Conservation (phyloP, 1,140 invertebrate genomes). For the Limonius californicus region DNA sequence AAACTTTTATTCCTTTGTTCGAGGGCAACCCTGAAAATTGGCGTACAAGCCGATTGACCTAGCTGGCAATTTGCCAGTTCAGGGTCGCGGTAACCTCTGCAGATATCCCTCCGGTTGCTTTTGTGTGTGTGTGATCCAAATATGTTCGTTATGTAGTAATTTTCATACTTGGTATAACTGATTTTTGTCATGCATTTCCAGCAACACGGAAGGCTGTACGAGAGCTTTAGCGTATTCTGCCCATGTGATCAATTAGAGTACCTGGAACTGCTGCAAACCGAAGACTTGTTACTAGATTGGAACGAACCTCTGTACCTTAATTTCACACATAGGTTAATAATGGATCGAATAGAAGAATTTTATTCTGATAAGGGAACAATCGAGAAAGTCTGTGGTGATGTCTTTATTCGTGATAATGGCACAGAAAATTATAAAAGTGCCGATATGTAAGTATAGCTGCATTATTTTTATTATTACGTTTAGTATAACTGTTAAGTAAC, state of each 20-base stretch:
- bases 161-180: conserved; percentile 1
- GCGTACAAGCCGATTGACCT: conserved; percentile 11
- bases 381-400: conserved; percentile 71
- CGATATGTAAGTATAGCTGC: conserved; percentile 8
- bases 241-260: conserved; percentile 66
- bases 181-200: conserved; percentile 47
- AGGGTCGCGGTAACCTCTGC: conserved; percentile 16
- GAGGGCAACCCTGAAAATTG: not conserved
- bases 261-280: conserved; percentile 64
- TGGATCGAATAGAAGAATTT: conserved; percentile 64
- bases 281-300: conserved; percentile 74
- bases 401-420: conserved; percentile 57
- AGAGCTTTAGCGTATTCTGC: conserved; percentile 79
- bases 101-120: not conserved
- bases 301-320: conserved; percentile 74
- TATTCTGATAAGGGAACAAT: conserved; percentile 62
- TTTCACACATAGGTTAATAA: conserved; percentile 73
- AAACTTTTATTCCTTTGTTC: not conserved
- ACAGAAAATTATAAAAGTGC: not conserved
- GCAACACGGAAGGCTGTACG: conserved; percentile 73
- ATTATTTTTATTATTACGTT: too few species aligned
- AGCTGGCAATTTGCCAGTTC: conserved; percentile 19
- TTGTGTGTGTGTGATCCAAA: not conserved
- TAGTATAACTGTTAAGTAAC: too few species aligned
- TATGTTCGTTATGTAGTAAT: too few species aligned